Base-by-base conservation (phyloP, 1,140 invertebrate genomes). In the Phortica variegata region DNA sequence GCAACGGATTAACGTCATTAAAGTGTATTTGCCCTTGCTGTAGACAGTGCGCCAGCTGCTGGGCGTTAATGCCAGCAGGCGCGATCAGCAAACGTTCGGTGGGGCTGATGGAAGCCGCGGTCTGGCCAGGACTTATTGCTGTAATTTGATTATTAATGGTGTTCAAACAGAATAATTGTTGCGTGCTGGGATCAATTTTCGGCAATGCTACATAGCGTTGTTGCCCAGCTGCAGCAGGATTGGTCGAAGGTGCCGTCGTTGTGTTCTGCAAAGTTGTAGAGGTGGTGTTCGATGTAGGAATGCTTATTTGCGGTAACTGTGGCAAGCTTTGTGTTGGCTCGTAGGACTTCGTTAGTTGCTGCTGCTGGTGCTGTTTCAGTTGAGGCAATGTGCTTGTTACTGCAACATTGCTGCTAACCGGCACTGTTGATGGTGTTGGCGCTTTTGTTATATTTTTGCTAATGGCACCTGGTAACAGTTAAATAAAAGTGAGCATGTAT, bases 101-200 rank as follows among this genome's bases (percentile, higher is more conserved):
- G 26, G 74, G 73, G 10, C 66, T 66, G 37, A 76, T 65, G 8
- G 73, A 68, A 0, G 74, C 73, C 0, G 73, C 59, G 4, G 74
- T 76, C 43, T 76, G 71, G 1, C 57, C 60, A 3, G 74, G 61
- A 52, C 61, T 75, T 33, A 76, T 72, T 16, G 72, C 71, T 17
- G 74, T 76, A 5, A 76, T 76, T 39, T 76, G 73, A 52, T 76
- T 76, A 23, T 60, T 76, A 0, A 73, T 54, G 15, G 66, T 73
- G 33, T 76, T 76, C 15, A 76, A 47, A 13, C 69, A 72, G 43
- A 76, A 76, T n/a, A 75, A 18, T 33, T 76, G 74, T 40, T 76
- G 74, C 4, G 66, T 71, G 37, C 42, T 63, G 4, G 69, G 61
- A 63, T 73, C 70, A 13, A 76, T 70, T 45, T 71, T 73, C 1